Evolutionary conservation across 2,113 vertebrate genomes (phyloP), one percentile per base, ranked within the genome.

Genomic region (Cololabis saira): DNA sequence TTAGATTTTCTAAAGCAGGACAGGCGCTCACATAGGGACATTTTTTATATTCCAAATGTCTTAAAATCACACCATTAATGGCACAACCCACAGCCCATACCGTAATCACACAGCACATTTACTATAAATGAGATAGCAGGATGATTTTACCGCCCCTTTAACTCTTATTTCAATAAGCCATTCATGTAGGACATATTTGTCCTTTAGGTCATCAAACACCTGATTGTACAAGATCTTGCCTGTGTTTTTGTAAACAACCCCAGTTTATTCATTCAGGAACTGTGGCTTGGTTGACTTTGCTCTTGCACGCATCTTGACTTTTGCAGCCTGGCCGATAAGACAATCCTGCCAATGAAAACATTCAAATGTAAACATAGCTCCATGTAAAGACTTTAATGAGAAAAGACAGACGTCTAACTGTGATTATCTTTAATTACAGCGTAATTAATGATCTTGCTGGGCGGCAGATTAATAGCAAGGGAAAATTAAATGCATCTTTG

Each of bases 381-480:
- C 37, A n/a, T 51, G 64, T n/a, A 48, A 54, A 54, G 66, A 41
- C 63, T 64, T 76, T 77, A 67, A 74, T 74, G 68, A 80, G 73
- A 80, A 80, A 79, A 73, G 70, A 66, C 72, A 76, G 58, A 69
- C 71, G 76, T 65, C 62, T n/a, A 63, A 70, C 60, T 64, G 71
- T 30, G 55, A 83, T 74, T 45, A 70, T 61, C 66, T 65, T 76
- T 84, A 80, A 85, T 86, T 82, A 84, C 56, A 33, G 41, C 16
- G 51, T 75, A 87, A 88, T 90, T 90, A 87, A 90, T 91, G 87
- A 86, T 88, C 80, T 83, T 83, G 73, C 83, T 87, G 82, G 73
- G 60, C 65, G 30, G 18, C 57, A 90, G 87, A 90, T 90, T 90
- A 90, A 90, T 74, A 78, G 64, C 49, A 4, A 62, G 56, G 55